Evolutionary conservation across 1,140 invertebrate species (phyloP).

Genomic region (Kradibia gibbosae): DNA sequence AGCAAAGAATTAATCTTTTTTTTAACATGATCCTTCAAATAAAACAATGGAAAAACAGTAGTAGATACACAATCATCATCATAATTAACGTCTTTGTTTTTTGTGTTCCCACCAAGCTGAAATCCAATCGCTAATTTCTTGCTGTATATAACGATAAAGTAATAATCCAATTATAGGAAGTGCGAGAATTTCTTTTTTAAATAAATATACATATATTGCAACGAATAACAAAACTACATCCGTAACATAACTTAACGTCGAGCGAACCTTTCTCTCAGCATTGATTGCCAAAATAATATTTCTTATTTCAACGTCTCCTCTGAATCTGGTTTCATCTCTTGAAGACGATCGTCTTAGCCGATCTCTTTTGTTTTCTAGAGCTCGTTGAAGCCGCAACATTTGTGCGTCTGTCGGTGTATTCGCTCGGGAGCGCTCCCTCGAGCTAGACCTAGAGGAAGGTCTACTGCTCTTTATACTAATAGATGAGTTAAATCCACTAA

Average conservation of each 20-base stretch:
- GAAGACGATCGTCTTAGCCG: conserved; percentile 42
- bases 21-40: conserved; percentile 46
- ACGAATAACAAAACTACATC: conserved; percentile 80
- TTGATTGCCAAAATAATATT: conserved; percentile 63
- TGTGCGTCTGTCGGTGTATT: conserved; percentile 54
- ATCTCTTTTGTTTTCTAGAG: conserved; percentile 55
- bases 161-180: conserved; percentile 83
- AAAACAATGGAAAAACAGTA: conserved; percentile 25
- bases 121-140: conserved; percentile 66
- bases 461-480: conserved; percentile 47
- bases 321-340: background rate
- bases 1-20: conserved; percentile 21
- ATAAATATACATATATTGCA: conserved; percentile 80
- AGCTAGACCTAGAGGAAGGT: conserved; percentile 59
- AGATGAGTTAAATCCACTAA: background rate
- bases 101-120: conserved; percentile 54
- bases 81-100: conserved; percentile 29
- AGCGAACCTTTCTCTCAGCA: conserved; percentile 78
- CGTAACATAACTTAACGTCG: conserved; percentile 78
- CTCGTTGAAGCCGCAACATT: conserved; percentile 59
- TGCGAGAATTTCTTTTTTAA: conserved; percentile 83
- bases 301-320: conserved; percentile 19
- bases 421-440: conserved; percentile 58
- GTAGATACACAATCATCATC: background rate
- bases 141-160: conserved; percentile 82